Base-by-base conservation (phyloP, 2,113 vertebrate genomes). In the Paramormyrops kingsleyae region DNA sequence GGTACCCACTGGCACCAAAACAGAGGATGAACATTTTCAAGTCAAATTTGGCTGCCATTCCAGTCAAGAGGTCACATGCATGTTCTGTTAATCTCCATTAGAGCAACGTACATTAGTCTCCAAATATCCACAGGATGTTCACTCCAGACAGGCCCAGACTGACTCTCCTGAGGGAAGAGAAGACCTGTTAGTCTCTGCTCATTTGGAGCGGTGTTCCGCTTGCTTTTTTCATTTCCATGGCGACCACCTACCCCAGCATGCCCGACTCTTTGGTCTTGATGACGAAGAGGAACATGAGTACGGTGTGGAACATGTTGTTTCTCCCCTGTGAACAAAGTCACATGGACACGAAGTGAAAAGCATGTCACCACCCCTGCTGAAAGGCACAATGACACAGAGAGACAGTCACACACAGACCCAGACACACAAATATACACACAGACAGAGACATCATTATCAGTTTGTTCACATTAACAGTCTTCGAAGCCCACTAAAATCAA, bases 201-300 rank as follows among this genome's bases (percentile, higher is more conserved):
- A 46, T 24, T 24, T 21, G 17, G 27, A 47, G 44, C 44, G 0
- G 13, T 50, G 31, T 52, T 53, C 47, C 5, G 21, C 15, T 3
- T 21, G 27, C 85, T 46, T 50, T 27, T 86, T 88, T 62, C 2
- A 44, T 62, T 59, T 31, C 42, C 46, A n/a, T 46, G 8, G 10
- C 9, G 24, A 50, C 31, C 56, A 96, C 98, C 93, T 94, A 99
- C 99, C 99, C 99, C 56, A 99, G 90, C 99, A 99, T 99, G 70
- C 99, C 99, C 0, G 98, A 98, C 90, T 99, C 99, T 93, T 99
- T 99, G 0, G 97, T 97, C 94, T 99, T 99, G 88, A 99, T 99
- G 92, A 99, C 96, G 56, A 96, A 99, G 56, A 99, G 97, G 89
- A 99, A 99, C 98, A 99, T 99, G 8, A 99, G 96, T 92, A 99